Conservation (phyloP, 2,888 invertebrate species). For the Exephanes ischioxanthus region DNA sequence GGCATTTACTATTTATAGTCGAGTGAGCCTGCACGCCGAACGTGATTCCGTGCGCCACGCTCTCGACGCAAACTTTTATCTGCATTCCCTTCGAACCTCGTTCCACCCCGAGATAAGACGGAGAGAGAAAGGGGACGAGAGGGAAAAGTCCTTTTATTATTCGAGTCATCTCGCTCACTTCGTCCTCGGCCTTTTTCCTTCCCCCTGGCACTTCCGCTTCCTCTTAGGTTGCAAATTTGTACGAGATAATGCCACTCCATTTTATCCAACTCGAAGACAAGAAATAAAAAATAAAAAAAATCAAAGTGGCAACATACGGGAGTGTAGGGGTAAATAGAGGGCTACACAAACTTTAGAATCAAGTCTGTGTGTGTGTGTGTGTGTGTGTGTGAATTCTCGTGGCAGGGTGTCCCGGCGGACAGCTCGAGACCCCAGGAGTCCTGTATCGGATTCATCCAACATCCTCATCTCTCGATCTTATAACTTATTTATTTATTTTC, state of each 20-base stretch:
- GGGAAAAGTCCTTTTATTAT: constrained; percentile 56
- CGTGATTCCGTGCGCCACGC: constrained; percentile 73
- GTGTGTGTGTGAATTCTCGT: constrained; percentile 44
- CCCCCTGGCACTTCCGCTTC: constrained; percentile 48
- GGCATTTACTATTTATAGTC: constrained; percentile 71
- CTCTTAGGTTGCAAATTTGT: constrained; percentile 43
- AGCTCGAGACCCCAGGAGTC: constrained; percentile 44
- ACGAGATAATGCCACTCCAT: constrained; percentile 58
- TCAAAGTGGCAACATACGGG: not conserved
- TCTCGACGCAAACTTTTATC: constrained; percentile 61
- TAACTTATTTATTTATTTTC: constrained; percentile 13
- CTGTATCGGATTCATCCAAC: constrained; percentile 50
- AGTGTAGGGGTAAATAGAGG: not conserved
- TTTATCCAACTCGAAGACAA: constrained; percentile 33
- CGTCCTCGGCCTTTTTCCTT: constrained; percentile 11
- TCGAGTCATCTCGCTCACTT: constrained; percentile 34
- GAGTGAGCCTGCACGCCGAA: constrained; percentile 68
- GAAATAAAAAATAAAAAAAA: constrained; percentile 3
- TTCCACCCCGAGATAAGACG: constrained; percentile 50
- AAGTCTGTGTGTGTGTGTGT: not conserved
- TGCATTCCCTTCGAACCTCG: constrained; percentile 54
- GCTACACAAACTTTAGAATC: not conserved
- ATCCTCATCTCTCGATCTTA: constrained; percentile 46
- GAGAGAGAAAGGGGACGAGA: constrained; percentile 54
- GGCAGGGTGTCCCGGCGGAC: constrained; percentile 49